phyloP scores from a whole-genome alignment of 2,888 invertebrate genomes.

The Octodonta nipae region DNA sequence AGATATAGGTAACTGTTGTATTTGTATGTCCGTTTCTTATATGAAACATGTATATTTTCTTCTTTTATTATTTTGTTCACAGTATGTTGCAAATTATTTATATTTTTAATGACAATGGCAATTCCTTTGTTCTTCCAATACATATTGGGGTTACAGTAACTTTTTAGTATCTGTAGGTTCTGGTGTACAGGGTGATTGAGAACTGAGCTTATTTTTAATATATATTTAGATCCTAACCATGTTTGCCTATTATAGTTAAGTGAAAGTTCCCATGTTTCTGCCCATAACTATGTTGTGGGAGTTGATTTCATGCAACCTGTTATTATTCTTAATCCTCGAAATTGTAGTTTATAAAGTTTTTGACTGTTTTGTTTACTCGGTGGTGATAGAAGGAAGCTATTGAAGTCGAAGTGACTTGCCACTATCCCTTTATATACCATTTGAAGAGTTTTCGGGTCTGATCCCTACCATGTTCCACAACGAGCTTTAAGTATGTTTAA shows the following conservation, averaged over 20 bases:
- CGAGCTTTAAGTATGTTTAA: background rate
- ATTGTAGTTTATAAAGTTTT: background rate
- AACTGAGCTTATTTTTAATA: too few relatives aligned
- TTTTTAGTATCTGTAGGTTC: background rate
- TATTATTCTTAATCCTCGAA: background rate
- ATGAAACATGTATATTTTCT: too few relatives aligned
- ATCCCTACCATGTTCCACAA: conserved; percentile 1
- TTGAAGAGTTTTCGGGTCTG: background rate
- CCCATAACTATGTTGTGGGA: background rate
- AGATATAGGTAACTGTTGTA: too few relatives aligned
- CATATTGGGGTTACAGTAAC: too few relatives aligned
- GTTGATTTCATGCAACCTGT: conserved; percentile 1
- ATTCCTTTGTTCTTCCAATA: conserved; percentile 1
- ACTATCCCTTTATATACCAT: background rate
- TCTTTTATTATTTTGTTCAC: too few relatives aligned
- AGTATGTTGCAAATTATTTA: too few relatives aligned
- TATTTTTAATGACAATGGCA: too few relatives aligned
- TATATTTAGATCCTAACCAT: too few relatives aligned
- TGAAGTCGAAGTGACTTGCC: background rate
- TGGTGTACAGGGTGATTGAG: background rate
- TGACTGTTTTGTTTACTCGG: background rate
- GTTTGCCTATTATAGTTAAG: too few relatives aligned
- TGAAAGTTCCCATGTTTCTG: too few relatives aligned
- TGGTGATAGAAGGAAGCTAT: background rate
- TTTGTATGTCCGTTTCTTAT: too few relatives aligned